These are phyloP conservation scores for Catalaphyllia jardinei DNA, from an alignment of 64 coral and sea anemone genomes.

Conservation along the genomic window DNA sequence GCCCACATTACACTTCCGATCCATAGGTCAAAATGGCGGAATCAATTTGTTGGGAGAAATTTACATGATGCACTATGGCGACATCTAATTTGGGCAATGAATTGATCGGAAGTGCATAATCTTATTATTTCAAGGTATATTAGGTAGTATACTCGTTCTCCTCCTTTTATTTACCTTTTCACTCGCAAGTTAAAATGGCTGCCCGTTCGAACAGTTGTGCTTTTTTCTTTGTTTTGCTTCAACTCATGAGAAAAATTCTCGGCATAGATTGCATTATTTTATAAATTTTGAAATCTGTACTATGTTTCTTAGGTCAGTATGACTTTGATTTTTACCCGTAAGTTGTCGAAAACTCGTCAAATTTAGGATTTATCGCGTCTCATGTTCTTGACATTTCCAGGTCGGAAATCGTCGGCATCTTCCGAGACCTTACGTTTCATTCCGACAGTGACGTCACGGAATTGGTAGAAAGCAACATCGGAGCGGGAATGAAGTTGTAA, in stretches of 20 bases:
- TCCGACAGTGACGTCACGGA: constrained; percentile 92
- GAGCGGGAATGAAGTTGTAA: constrained; percentile 99
- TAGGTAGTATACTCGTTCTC: background rate
- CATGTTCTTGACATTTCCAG: constrained; percentile 46
- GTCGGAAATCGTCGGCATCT: constrained; percentile 62
- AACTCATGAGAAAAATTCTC: background rate
- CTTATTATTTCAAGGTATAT: constrained; percentile 29
- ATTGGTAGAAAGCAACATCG: constrained; percentile 92
- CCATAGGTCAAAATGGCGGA: constrained; percentile 71
- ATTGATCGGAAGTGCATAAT: constrained; percentile 20
- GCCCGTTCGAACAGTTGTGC: background rate
- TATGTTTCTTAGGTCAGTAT: background rate
- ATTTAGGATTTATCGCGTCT: background rate
- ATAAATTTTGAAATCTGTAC: background rate
- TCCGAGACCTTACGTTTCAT: constrained; percentile 64
- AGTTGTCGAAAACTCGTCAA: background rate
- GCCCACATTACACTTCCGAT: constrained; percentile 25
- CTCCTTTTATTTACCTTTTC: background rate
- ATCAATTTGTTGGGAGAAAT: constrained; percentile 48
- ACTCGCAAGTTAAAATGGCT: constrained; percentile 17
- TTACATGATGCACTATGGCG: background rate
- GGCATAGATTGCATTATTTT: background rate
- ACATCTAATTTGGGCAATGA: constrained; percentile 24
- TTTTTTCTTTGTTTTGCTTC: background rate
- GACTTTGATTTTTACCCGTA: background rate